Base-by-base conservation (phyloP, 2,888 invertebrate species). In the Sesia bembeciformis region DNA sequence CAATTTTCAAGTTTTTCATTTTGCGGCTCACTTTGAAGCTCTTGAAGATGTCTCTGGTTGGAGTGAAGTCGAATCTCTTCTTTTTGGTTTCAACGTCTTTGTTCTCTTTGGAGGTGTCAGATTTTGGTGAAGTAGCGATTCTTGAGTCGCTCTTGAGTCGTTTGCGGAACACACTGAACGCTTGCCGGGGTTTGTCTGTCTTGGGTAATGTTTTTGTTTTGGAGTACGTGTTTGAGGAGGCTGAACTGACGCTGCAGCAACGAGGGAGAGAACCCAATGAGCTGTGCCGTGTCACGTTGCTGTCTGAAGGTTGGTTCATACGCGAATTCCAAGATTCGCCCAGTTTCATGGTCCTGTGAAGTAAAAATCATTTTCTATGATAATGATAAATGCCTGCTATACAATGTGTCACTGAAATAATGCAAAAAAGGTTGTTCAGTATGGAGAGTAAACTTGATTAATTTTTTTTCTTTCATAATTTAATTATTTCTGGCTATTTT, bases 61-160 rank as follows among this genome's bases (percentile, higher is more conserved):
- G 89, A 0, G 90, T 76, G 74, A 90, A 86, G 70, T 90, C 90
- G 68, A 90, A 90, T 51, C 80, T 80, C 64, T 90, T 90, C 72
- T 90, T 90, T 58, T 89, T 88, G 0, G 84, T 78, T 42, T 84
- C 85, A 4, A 80, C 76, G 61, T 84, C 81, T 57, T 78, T 79
- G 62, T 77, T 76, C 46, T 81, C 87, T 57, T 85, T 84, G n/a
- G 78, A 60, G 0, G 72, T 69, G 54, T 87, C 85, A 0, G 81
- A 80, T 66, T 88, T 87, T 0, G 83, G 79, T 0, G 82, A 78
- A 57, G 69, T 69, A 39, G 68, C 64, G 57, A 81, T 60, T 59
- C 87, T 84, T 0, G 90, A 88, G 66, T 90, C 90, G 72, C 90
- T 90, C 72, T 90, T 90, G 59, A 90, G 78, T 54, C 90, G 76